Conservation (phyloP, 2,113 vertebrate genomes). For the Pelecanoides urinatrix region DNA sequence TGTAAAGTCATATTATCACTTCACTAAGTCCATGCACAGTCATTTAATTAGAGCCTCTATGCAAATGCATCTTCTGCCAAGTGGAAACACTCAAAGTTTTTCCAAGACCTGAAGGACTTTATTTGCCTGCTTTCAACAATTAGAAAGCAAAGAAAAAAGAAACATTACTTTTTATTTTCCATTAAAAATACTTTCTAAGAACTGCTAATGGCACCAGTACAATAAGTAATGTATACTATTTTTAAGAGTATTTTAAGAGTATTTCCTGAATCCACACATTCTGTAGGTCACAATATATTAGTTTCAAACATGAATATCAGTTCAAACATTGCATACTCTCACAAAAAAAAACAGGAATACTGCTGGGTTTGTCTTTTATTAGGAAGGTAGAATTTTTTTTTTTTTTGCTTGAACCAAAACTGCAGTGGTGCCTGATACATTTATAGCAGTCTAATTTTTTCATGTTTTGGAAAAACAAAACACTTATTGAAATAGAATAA, state of each 20-base stretch:
- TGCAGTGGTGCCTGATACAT: not conserved
- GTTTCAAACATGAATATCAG: not conserved
- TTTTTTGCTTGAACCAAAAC: not conserved
- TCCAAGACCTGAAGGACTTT: not conserved
- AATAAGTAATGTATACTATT: not conserved
- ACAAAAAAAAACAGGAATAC: not conserved
- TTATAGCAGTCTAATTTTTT: not conserved
- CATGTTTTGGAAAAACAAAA: not conserved
- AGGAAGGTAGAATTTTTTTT: not conserved
- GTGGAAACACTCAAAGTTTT: not conserved
- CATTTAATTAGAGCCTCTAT: not conserved
- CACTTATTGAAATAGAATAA: not conserved
- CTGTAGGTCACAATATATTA: not conserved
- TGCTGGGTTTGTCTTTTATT: not conserved
- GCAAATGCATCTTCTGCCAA: not conserved
- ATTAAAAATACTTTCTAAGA: not conserved
- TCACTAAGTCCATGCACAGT: not conserved
- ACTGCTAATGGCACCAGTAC: not conserved
- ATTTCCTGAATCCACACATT: not conserved
- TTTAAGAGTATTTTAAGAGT: not conserved
- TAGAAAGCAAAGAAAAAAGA: not conserved
- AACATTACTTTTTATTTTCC: not conserved
- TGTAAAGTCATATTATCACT: not conserved
- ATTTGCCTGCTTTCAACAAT: not conserved
- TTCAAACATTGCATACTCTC: not conserved